Conservation (phyloP, 2,888 invertebrate genomes). For the Perithous albicinctus region DNA sequence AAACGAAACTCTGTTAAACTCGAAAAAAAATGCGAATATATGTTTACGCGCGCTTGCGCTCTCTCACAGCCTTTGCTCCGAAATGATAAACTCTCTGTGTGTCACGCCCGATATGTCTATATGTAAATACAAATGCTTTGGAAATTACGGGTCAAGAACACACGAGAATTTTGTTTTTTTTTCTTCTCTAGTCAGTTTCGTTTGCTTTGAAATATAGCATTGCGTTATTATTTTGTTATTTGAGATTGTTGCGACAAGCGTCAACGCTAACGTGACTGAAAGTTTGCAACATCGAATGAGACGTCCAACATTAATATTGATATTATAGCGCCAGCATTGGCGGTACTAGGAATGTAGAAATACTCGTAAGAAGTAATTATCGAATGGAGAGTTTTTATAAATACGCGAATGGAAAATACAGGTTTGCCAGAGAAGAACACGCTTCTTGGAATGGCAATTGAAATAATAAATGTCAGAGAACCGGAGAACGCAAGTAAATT, state of each 20-base stretch:
- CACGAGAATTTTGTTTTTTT: not conserved
- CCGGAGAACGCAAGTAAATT: not conserved
- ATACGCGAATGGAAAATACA: not conserved
- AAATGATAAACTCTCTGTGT: not conserved
- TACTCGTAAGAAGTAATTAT: not conserved
- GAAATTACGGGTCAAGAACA: not conserved
- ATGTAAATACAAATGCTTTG: not conserved
- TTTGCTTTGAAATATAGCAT: too few species aligned
- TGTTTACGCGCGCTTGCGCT: not conserved
- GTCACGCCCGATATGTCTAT: not conserved
- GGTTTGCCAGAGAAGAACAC: not conserved
- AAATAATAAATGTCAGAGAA: not conserved
- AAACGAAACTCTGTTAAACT: too few species aligned
- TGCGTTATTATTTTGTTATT: not conserved
- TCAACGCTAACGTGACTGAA: not conserved
- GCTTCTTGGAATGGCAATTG: not conserved
- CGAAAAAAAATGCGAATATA: slow-evolving; percentile 1
- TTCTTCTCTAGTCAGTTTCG: too few species aligned
- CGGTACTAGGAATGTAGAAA: not conserved
- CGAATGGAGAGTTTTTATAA: not conserved
- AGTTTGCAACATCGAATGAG: not conserved
- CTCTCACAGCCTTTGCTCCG: not conserved
- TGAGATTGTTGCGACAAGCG: not conserved
- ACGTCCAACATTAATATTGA: too few species aligned
- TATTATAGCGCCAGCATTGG: not conserved